phyloP scores from a whole-genome alignment of 1,140 invertebrate genomes.

The Lanistes nyassanus region DNA sequence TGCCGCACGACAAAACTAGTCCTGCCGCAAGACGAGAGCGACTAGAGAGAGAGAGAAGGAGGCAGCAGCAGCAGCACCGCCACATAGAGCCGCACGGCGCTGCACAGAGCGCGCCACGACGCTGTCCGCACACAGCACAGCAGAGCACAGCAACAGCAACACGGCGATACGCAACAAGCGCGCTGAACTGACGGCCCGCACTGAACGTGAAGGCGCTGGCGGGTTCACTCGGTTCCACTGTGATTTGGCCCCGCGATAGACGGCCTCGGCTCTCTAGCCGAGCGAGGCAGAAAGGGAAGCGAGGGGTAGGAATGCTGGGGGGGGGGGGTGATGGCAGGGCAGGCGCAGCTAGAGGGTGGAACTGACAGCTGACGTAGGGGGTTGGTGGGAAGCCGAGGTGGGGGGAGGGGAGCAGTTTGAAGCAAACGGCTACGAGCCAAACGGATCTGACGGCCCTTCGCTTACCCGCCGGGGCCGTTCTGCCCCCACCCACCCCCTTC shows the following conservation, averaged over 20 bases:
- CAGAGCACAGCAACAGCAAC: neutral
- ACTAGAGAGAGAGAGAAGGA: too few relatives aligned
- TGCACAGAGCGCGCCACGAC: too few relatives aligned
- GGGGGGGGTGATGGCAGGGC: neutral
- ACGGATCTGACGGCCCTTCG: too few relatives aligned
- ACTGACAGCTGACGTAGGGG: neutral
- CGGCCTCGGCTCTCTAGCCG: too few relatives aligned
- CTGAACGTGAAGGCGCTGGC: neutral
- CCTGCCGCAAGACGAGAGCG: too few relatives aligned
- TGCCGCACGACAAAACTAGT: slow-evolving; percentile 2
- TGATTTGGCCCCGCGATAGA: too few relatives aligned
- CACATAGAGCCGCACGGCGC: too few relatives aligned
- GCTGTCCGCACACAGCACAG: too few relatives aligned
- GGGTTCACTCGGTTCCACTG: neutral
- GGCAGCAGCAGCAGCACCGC: too few relatives aligned
- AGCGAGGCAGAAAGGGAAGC: neutral
- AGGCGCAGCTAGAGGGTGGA: neutral
- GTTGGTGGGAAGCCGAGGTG: neutral
- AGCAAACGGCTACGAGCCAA: too few relatives aligned
- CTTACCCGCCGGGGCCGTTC: neutral
- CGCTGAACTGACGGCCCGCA: neutral
- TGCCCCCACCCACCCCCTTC: neutral
- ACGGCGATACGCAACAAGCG: neutral
- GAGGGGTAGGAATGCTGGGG: neutral
- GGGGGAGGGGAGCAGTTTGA: neutral